Evolutionary conservation across 2,113 vertebrate genomes (phyloP).

Genomic region (Hemiprocne comata): DNA sequence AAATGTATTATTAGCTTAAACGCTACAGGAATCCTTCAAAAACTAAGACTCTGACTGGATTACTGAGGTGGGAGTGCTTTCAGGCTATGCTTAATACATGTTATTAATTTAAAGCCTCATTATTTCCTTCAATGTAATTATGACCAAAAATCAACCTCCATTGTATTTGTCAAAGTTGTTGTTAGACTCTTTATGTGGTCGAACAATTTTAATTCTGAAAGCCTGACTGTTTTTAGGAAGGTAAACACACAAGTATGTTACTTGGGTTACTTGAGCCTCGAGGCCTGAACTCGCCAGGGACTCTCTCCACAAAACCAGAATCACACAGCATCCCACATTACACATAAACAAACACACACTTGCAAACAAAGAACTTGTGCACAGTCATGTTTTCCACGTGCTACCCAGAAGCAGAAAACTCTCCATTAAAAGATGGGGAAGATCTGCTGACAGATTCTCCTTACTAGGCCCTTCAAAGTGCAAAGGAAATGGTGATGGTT

Average conservation of each 20-base stretch:
- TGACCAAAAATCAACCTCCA: constrained; percentile 10
- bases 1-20: constrained; percentile 7
- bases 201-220: constrained; percentile 20
- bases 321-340: background rate
- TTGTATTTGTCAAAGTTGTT: background rate
- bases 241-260: background rate
- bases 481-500: background rate
- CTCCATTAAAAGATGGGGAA: background rate
- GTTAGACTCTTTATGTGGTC: background rate
- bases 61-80: constrained; percentile 30
- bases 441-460: background rate
- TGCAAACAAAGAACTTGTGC: background rate
- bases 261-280: background rate
- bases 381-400: background rate
- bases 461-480: background rate
- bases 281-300: background rate
- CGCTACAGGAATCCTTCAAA: background rate
- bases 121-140: constrained; percentile 23
- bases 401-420: background rate
- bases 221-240: background rate
- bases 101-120: constrained; percentile 54
- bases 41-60: constrained; percentile 21
- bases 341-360: background rate
- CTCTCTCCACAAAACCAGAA: background rate
- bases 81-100: background rate